Evolutionary conservation across 2,113 vertebrate species (phyloP).

Genomic region (Callipepla squamata): DNA sequence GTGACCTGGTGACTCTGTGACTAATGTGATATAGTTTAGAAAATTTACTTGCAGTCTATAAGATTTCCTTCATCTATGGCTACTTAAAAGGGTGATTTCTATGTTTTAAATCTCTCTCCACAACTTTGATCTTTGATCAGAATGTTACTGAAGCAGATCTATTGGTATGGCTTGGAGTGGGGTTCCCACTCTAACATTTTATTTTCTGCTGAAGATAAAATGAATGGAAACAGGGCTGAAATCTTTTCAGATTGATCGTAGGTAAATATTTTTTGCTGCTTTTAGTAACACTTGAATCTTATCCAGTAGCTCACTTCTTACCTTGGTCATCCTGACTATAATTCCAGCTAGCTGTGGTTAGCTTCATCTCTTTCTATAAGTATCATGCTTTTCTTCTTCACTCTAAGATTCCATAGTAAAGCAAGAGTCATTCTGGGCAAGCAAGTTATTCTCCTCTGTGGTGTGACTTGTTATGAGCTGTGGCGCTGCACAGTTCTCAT

Average conservation of each 20-base stretch:
- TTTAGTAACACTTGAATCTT: neutral
- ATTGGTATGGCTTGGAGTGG: neutral
- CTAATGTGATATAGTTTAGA: neutral
- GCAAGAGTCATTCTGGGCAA: neutral
- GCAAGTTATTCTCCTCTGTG: neutral
- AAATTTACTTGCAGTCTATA: neutral
- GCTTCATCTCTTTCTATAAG: neutral
- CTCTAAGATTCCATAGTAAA: neutral
- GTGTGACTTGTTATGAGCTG: neutral
- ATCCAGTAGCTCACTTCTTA: neutral
- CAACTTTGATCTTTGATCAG: neutral
- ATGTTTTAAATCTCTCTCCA: neutral
- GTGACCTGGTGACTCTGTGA: neutral
- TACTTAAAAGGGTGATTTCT: neutral
- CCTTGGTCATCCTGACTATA: neutral
- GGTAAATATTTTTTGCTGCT: neutral
- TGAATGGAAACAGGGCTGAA: neutral
- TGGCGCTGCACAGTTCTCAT: neutral
- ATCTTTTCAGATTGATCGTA: neutral
- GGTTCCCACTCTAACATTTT: neutral
- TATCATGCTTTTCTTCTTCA: neutral
- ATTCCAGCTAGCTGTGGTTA: neutral
- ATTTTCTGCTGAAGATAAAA: neutral
- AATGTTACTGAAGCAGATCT: neutral
- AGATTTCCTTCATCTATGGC: neutral